A percentile compares a stretch with the other conserved stretches of the same genome.
These are phyloP conservation scores for Sitta carolinensis DNA, from an alignment of 2,797 vertebrate species.

Conservation along the genomic window DNA sequence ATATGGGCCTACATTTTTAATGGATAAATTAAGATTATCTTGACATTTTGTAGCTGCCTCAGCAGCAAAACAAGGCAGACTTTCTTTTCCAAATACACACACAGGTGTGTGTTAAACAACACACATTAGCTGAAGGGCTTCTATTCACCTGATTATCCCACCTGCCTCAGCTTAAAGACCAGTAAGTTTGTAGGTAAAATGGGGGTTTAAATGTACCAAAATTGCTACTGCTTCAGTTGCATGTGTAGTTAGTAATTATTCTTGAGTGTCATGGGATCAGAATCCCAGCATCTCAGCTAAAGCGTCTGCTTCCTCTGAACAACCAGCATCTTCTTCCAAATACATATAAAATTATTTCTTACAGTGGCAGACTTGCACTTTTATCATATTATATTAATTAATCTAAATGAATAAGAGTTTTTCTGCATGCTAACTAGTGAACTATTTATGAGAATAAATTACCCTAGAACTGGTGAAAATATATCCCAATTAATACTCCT, in stretches of 20 bases:
- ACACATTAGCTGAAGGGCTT: conserved; percentile 30
- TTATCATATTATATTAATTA: conserved; percentile 4
- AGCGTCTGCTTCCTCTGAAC: conserved; percentile 24
- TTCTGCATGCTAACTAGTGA: neutral
- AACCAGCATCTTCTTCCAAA: conserved; percentile 33
- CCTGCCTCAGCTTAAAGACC: conserved; percentile 62
- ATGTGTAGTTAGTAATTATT: conserved; percentile 26
- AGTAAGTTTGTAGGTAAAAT: conserved; percentile 44
- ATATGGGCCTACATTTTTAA: conserved; percentile 78
- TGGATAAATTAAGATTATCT: conserved; percentile 81
- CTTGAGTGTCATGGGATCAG: conserved; percentile 14
- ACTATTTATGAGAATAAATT: conserved; percentile 29
- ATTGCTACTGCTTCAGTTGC: conserved; percentile 25
- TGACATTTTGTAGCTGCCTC: conserved; percentile 74
- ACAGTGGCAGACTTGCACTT: conserved; percentile 51
- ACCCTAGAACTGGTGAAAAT: neutral
- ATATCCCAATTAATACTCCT: neutral
- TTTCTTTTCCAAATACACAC: conserved; percentile 74
- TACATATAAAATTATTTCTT: conserved; percentile 51
- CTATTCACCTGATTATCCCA: conserved; percentile 45
- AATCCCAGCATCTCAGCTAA: conserved; percentile 34
- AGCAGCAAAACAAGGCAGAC: conserved; percentile 75
- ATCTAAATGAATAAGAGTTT: conserved; percentile 14
- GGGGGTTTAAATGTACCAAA: conserved; percentile 34
- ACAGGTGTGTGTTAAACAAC: conserved; percentile 63